Evolutionary conservation across 2,113 vertebrate genomes (phyloP).

Genomic region (Lepisosteus osseus): DNA sequence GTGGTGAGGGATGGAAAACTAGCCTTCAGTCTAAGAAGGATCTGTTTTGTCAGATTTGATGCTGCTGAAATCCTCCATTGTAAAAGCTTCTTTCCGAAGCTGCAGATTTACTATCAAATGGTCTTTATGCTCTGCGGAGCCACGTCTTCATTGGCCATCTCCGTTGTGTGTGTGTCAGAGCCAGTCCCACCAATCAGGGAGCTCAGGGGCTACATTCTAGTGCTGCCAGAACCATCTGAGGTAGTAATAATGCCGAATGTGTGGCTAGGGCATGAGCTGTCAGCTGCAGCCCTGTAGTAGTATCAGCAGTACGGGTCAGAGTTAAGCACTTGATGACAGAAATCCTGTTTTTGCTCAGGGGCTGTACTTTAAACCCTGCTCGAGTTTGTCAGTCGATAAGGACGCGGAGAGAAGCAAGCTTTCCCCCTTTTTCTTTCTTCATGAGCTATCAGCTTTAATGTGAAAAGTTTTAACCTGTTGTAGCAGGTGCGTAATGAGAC

Average conservation of each 20-base stretch:
- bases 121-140: constrained; percentile 53
- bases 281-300: constrained; percentile 66
- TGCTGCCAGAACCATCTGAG: constrained; percentile 63
- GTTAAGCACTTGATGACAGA: constrained; percentile 46
- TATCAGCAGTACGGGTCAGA: constrained; percentile 42
- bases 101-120: constrained; percentile 48
- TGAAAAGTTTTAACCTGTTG: too few species aligned
- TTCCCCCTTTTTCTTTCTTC: too few species aligned
- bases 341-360: constrained; percentile 43
- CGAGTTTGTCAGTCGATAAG: too few species aligned
- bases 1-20: too few species aligned
- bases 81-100: constrained; percentile 28
- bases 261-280: constrained; percentile 68
- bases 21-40: too few species aligned
- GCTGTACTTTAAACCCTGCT: constrained; percentile 37
- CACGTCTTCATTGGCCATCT: constrained; percentile 62
- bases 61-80: too few species aligned
- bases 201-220: constrained; percentile 55
- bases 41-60: too few species aligned
- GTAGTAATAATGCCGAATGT: constrained; percentile 73
- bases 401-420: too few species aligned
- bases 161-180: constrained; percentile 44
- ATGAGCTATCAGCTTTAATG: too few species aligned
- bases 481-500: too few species aligned
- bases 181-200: constrained; percentile 59